Percentiles rank a stretch among this genome's conserved stretches.
phyloP scores from a whole-genome alignment of 1,140 invertebrate genomes.

The Charaxes varanes region DNA sequence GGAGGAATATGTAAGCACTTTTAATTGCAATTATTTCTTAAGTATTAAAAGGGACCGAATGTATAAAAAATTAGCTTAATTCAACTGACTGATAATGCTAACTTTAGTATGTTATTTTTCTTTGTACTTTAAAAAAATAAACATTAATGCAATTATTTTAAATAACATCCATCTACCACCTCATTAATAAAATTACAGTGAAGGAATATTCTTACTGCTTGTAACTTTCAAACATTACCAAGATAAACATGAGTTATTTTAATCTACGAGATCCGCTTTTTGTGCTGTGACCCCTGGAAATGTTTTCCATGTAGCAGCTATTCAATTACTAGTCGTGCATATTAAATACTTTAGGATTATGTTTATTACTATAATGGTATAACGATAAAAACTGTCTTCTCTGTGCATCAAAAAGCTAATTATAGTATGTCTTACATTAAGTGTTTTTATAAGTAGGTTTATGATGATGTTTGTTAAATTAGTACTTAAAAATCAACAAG shows the following conservation, averaged over 20 bases:
- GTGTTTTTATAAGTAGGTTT: slow-evolving; percentile 53
- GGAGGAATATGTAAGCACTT: slow-evolving; percentile 9
- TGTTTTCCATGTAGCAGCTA: slow-evolving; percentile 9
- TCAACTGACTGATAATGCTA: slow-evolving; percentile 19
- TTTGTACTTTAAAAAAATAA: too few relatives aligned
- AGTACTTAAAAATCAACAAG: slow-evolving; percentile 61
- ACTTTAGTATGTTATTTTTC: slow-evolving; percentile 13
- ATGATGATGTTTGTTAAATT: slow-evolving; percentile 45
- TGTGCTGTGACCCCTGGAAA: not conserved
- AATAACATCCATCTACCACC: too few relatives aligned
- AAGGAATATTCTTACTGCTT: too few relatives aligned
- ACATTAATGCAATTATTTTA: too few relatives aligned
- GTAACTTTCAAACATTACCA: too few relatives aligned
- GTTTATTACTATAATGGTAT: not conserved
- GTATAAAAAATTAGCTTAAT: slow-evolving; percentile 16
- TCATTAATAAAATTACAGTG: too few relatives aligned
- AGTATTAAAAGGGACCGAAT: slow-evolving; percentile 20
- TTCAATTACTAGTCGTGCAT: slow-evolving; percentile 53
- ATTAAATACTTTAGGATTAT: slow-evolving; percentile 19
- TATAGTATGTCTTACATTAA: slow-evolving; percentile 5
- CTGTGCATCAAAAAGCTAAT: not conserved
- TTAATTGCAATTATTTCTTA: slow-evolving; percentile 13
- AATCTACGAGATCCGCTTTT: too few relatives aligned
- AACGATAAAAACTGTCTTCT: too few relatives aligned
- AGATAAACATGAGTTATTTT: too few relatives aligned